A percentile compares a stretch with the other conserved stretches of the same genome.
Evolutionary conservation across 1,140 invertebrate species (phyloP).

Genomic region (Procambarus clarkii): DNA sequence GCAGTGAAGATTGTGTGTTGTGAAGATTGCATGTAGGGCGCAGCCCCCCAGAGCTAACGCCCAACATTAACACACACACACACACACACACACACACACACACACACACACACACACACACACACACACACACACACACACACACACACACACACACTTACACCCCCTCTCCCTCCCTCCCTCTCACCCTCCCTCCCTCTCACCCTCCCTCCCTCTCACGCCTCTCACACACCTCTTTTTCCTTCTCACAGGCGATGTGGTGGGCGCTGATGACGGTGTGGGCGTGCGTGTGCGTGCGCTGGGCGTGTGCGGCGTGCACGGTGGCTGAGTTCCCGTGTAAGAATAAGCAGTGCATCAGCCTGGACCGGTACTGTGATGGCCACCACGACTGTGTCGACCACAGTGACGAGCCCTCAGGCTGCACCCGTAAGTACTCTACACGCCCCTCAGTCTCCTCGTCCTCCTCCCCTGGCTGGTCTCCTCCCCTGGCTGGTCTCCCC

Average conservation of each 20-base stretch:
- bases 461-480: too few species aligned
- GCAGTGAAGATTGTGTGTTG: too few species aligned
- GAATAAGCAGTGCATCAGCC: constrained; percentile 67
- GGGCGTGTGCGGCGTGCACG: constrained; percentile 43
- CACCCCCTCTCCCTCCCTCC: too few species aligned
- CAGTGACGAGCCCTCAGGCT: constrained; percentile 70
- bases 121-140: constrained; percentile 3
- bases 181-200: neutral
- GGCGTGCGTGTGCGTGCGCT: constrained; percentile 29
- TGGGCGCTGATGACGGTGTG: constrained; percentile 18
- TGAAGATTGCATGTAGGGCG: too few species aligned
- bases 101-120: constrained; percentile 4
- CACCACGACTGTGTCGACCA: constrained; percentile 67
- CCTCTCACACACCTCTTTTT: neutral
- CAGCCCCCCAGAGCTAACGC: too few species aligned
- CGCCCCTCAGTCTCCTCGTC: too few species aligned
- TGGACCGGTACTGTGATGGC: constrained; percentile 71
- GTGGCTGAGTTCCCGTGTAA: constrained; percentile 66
- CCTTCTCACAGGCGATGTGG: constrained; percentile 14
- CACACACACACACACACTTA: constrained; percentile 12
- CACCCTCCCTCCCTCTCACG: neutral
- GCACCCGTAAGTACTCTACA: constrained; percentile 46
- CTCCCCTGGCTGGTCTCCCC: too few species aligned
- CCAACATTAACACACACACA: too few species aligned
- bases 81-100: too few species aligned